Percentiles rank a stretch among this genome's conserved stretches.
phyloP scores from a whole-genome alignment of 2,888 invertebrate species.

The Meteorus cinctellus region DNA sequence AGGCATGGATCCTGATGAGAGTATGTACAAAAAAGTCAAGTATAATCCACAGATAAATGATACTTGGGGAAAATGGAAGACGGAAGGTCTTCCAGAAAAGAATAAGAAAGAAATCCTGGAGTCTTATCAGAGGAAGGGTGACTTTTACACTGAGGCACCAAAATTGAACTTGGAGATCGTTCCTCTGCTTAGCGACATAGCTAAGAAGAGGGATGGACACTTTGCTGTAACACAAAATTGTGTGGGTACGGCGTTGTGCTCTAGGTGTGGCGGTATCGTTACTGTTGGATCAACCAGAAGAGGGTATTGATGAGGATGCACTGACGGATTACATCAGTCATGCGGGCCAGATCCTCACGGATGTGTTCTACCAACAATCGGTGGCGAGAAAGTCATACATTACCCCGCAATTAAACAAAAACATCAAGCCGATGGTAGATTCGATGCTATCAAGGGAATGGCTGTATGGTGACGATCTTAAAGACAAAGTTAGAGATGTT shows the following conservation, averaged over 20 bases:
- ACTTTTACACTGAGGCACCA: slow-evolving; percentile 45
- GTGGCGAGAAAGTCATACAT: slow-evolving; percentile 42
- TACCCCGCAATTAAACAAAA: slow-evolving; percentile 43
- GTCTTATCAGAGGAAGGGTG: slow-evolving; percentile 39
- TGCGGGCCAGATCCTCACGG: slow-evolving; percentile 39
- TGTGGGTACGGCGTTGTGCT: slow-evolving; percentile 37
- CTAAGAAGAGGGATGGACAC: slow-evolving; percentile 43
- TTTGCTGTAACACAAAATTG: slow-evolving; percentile 44
- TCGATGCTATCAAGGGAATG: slow-evolving; percentile 39
- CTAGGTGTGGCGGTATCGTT: slow-evolving; percentile 41
- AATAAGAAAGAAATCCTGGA: slow-evolving; percentile 42
- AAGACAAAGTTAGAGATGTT: slow-evolving; percentile 48
- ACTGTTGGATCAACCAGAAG: slow-evolving; percentile 39
- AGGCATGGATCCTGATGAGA: no score
- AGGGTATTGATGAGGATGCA: slow-evolving; percentile 33
- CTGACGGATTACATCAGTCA: slow-evolving; percentile 42
- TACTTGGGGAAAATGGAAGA: slow-evolving; percentile 41
- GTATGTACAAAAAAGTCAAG: neutral
- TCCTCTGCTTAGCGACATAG: slow-evolving; percentile 34
- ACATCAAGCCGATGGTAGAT: slow-evolving; percentile 42
- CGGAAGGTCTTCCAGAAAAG: slow-evolving; percentile 42
- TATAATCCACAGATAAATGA: slow-evolving; percentile 25
- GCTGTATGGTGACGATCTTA: slow-evolving; percentile 47
- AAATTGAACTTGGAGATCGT: slow-evolving; percentile 42
- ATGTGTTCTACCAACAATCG: slow-evolving; percentile 40